A percentile compares a stretch with the other conserved stretches of the same genome.
Evolutionary conservation across 2,113 vertebrate genomes (phyloP).

Genomic region (Dasypus novemcinctus): DNA sequence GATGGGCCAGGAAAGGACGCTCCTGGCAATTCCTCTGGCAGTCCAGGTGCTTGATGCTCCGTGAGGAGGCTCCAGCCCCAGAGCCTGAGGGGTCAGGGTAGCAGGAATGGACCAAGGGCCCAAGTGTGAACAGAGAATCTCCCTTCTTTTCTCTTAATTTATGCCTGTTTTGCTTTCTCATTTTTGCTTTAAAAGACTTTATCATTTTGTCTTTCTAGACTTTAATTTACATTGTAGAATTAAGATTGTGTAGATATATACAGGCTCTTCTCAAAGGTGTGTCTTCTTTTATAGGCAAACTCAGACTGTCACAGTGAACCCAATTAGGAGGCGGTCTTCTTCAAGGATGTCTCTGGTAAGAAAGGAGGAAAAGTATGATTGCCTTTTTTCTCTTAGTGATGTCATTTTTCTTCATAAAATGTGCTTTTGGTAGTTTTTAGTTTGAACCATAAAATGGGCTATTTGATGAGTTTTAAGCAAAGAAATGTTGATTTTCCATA

Average conservation of each 20-base stretch:
- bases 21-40: accelerated
- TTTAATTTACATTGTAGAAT: background rate
- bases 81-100: background rate
- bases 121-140: background rate
- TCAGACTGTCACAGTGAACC: slow-evolving; percentile 89
- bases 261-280: background rate
- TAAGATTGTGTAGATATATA: background rate
- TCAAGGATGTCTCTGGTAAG: slow-evolving; percentile 95
- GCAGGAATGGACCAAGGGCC: background rate
- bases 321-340: slow-evolving; percentile 92
- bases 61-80: background rate
- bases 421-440: background rate
- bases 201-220: background rate
- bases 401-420: background rate
- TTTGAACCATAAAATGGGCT: background rate
- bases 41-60: accelerated
- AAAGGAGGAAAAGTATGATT: background rate
- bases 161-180: background rate
- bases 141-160: background rate
- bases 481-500: background rate
- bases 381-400: background rate
- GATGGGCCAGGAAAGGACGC: background rate
- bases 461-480: slow-evolving; percentile 17
- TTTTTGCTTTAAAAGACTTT: background rate
- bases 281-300: slow-evolving; percentile 87